phyloP scores from a whole-genome alignment of 2,113 vertebrate genomes.

The Spermophilus dauricus region DNA sequence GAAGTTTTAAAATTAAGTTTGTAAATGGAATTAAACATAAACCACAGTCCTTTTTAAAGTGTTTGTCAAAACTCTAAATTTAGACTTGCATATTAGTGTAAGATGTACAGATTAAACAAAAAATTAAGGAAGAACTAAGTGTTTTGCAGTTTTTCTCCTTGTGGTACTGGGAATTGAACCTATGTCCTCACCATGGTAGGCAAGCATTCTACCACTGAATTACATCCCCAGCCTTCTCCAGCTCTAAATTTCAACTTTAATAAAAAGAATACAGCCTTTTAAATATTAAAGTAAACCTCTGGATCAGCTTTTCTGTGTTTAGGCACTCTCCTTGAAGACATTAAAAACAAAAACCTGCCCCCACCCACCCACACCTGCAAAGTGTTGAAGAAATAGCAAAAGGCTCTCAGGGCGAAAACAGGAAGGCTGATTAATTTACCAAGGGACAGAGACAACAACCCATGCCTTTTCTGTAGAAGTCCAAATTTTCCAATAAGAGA shows the following conservation, averaged over 20 bases:
- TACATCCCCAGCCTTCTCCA: no score
- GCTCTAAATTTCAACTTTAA: neutral
- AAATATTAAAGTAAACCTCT: neutral
- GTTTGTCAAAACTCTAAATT: neutral
- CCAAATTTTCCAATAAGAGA: neutral
- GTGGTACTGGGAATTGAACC: no score
- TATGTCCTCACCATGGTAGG: no score
- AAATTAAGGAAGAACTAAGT: neutral
- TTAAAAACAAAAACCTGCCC: neutral
- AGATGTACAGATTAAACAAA: neutral
- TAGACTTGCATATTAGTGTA: neutral
- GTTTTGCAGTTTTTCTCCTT: neutral
- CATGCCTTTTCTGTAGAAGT: neutral
- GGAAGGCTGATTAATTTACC: neutral
- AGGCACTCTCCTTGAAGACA: neutral
- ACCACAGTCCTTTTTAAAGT: neutral
- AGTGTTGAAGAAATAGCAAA: neutral
- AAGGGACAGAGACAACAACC: neutral
- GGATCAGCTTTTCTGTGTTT: neutral
- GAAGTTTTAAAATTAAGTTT: slow-evolving; percentile 31
- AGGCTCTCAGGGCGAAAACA: neutral
- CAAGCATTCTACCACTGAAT: no score
- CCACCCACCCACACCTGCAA: accelerated
- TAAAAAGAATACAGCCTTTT: neutral
- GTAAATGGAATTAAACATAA: neutral